Percentiles rank a stretch among this genome's conserved stretches.
Conservation (phyloP, 2,113 vertebrate genomes). For the Thamnophis sirtalis region DNA sequence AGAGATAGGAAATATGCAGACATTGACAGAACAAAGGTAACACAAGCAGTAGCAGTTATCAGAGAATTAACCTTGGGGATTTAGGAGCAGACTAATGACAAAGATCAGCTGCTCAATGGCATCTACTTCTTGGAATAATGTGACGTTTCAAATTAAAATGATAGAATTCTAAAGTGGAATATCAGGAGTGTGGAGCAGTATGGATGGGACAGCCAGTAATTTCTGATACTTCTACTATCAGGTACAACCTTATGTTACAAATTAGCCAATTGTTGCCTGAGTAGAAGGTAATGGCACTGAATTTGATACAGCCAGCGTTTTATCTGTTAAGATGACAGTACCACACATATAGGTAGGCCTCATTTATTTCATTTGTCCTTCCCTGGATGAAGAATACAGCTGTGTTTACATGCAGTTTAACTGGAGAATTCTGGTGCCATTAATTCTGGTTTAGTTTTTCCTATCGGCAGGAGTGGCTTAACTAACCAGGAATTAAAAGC, state of each 20-base stretch:
- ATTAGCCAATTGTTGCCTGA: background rate
- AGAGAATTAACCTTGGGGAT: slow-evolving; percentile 43
- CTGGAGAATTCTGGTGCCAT: background rate
- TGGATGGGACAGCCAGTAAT: background rate
- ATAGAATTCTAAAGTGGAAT: background rate
- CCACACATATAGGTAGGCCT: background rate
- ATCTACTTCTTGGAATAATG: slow-evolving; percentile 4
- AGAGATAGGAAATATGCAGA: background rate
- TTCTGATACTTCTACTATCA: background rate
- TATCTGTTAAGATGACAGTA: background rate
- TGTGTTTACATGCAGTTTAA: background rate
- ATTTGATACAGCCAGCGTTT: background rate
- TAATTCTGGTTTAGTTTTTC: background rate
- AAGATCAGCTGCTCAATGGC: slow-evolving; percentile 41
- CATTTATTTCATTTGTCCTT: background rate
- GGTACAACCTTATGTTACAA: background rate
- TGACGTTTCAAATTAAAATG: background rate
- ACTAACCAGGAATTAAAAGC: background rate
- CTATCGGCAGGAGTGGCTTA: background rate
- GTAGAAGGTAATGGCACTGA: background rate
- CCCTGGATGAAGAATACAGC: background rate
- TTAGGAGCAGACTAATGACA: slow-evolving; percentile 35
- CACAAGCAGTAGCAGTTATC: slow-evolving; percentile 40
- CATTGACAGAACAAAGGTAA: slow-evolving; percentile 10
- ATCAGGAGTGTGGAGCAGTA: background rate